Percentiles rank a stretch among this genome's conserved stretches.
Conservation (phyloP, 2,113 vertebrate genomes). For the Ptilorrhoa leucosticta region DNA sequence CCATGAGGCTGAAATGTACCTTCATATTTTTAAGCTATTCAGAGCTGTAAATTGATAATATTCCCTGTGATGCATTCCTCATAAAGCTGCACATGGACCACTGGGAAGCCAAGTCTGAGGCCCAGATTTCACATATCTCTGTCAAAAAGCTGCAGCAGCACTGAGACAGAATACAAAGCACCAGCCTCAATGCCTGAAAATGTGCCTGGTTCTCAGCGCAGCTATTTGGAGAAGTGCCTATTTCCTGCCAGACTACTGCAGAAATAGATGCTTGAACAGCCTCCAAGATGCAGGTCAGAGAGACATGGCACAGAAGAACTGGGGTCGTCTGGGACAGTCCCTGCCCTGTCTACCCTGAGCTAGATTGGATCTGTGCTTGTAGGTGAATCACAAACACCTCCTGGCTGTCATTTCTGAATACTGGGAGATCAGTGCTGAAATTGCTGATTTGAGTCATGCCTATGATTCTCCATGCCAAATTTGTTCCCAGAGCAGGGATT, state of each 20-base stretch:
- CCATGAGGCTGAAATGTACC: background rate
- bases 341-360: background rate
- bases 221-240: background rate
- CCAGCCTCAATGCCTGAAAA: background rate
- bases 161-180: background rate
- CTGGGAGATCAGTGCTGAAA: background rate
- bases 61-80: background rate
- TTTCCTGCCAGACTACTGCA: background rate
- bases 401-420: background rate
- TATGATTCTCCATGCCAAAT: background rate
- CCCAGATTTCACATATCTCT: background rate
- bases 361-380: background rate
- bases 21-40: background rate
- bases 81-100: background rate
- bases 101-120: background rate
- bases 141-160: background rate
- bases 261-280: background rate
- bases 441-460: background rate
- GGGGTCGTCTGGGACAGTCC: background rate
- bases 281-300: background rate
- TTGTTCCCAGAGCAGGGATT: background rate
- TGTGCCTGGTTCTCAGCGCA: background rate
- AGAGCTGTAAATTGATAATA: background rate
- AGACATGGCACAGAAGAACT: background rate
- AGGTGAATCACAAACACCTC: background rate